Evolutionary conservation across 2,888 invertebrate species (phyloP), one percentile per base, ranked within the genome.

Genomic region (Noctua janthe): DNA sequence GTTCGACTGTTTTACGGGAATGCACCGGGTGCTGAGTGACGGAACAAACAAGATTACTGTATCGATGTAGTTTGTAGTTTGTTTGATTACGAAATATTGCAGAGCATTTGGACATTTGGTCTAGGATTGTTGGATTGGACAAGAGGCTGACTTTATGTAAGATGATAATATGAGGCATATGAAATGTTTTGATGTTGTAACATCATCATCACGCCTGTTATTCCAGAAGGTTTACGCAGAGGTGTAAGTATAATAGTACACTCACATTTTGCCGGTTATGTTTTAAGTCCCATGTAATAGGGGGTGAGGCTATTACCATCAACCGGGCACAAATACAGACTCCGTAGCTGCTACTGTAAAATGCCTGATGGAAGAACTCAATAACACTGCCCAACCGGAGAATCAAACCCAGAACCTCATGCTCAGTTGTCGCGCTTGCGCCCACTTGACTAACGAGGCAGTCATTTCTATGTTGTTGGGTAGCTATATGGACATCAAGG

Each of bases 1-100:
- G 90, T 91, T 91, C 89, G 87, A 87, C 83, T 88, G 87, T 88
- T 91, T 85, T 89, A 84, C 74, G 88, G 83, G 86, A 85, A 84
- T 86, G 84, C 83, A 84, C 77, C 80, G 43, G 54, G 74, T 73
- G 56, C 47, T 64, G 74, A 80, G 71, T 72, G 82, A 85, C 11
- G 85, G 35, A 85, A 85, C 81, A 85, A 88, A 90, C 76, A 76
- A 71, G 78, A 87, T 88, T 82, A 85, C 71, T 70, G 13, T 54
- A 47, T 67, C 49, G 74, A 79, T 74, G 64, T 54, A 29, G 11
- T 54, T n/a, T 29, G 64, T 20, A 66, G 35, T 62, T 62, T 67
- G 62, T 76, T 73, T 54, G 51, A 29, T 47, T 70, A 29, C 10
- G 39, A 82, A 64, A 82, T 43, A 39, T 62, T 62, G 20, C 0